Evolutionary conservation across 2,113 vertebrate genomes (phyloP).

Genomic region (Chauna torquata): DNA sequence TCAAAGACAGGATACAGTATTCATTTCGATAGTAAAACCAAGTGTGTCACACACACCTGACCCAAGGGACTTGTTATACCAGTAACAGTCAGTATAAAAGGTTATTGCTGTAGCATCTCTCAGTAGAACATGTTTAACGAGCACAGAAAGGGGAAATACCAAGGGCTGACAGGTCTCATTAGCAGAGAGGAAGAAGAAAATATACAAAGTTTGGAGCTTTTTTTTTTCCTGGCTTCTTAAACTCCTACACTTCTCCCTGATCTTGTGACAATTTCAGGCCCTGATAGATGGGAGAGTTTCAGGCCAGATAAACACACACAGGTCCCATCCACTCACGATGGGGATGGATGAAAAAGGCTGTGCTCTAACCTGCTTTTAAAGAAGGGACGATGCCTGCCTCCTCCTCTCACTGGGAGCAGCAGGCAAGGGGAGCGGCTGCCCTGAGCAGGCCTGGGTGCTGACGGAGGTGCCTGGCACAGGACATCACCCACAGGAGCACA

Average conservation of each 20-base stretch:
- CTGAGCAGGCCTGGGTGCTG: not conserved
- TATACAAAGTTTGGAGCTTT: not conserved
- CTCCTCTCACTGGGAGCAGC: not conserved
- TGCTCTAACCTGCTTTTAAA: not conserved
- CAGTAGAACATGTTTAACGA: conserved; percentile 59
- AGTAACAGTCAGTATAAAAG: conserved; percentile 70
- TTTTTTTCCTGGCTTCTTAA: conserved; percentile 13
- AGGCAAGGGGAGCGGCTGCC: not conserved
- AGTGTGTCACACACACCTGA: conserved; percentile 6
- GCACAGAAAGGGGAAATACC: conserved; percentile 9
- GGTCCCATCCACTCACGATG: not conserved
- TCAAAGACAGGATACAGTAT: conserved; percentile 73
- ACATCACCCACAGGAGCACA: not conserved
- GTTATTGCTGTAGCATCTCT: conserved; percentile 78
- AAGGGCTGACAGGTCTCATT: conserved; percentile 3
- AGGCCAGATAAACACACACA: not conserved
- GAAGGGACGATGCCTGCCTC: not conserved
- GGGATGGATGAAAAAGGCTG: not conserved
- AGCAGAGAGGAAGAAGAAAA: conserved; percentile 23
- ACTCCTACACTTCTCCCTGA: not conserved
- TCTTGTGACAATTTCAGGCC: not conserved
- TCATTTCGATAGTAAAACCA: conserved; percentile 42
- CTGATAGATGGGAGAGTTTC: not conserved
- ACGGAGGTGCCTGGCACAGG: not conserved
- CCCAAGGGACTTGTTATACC: conserved; percentile 38